Evolutionary conservation across 1,140 invertebrate genomes (phyloP).

Genomic region (Anastrepha ludens): DNA sequence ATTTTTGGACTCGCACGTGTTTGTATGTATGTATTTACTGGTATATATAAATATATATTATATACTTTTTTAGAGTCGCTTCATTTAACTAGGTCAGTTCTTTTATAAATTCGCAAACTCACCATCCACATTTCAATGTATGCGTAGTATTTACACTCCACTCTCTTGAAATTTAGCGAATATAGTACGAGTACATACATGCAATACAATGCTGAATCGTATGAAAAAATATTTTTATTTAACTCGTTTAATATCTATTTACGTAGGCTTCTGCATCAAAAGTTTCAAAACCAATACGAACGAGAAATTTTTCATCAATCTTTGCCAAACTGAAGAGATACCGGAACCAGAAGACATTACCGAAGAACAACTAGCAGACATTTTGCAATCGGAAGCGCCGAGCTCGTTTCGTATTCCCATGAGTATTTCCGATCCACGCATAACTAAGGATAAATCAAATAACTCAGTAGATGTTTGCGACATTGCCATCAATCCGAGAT

Average conservation of each 20-base stretch:
- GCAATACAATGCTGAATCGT: neutral
- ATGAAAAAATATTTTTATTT: neutral
- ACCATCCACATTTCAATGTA: neutral
- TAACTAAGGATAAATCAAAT: slow-evolving; percentile 86
- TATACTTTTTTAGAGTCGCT: neutral
- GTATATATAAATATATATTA: neutral
- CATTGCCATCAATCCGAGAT: slow-evolving; percentile 84
- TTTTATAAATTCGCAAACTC: slow-evolving; percentile 1
- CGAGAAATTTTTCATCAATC: slow-evolving; percentile 87
- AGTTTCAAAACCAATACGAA: slow-evolving; percentile 80
- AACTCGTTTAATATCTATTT: slow-evolving; percentile 39
- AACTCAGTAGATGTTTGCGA: slow-evolving; percentile 83
- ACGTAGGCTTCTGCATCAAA: slow-evolving; percentile 89
- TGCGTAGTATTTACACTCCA: neutral
- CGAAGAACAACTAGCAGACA: slow-evolving; percentile 83
- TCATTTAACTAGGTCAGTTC: neutral
- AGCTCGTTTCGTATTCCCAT: slow-evolving; percentile 87
- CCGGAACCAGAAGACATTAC: slow-evolving; percentile 87
- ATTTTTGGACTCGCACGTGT: neutral
- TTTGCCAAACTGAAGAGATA: slow-evolving; percentile 85
- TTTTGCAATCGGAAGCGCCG: slow-evolving; percentile 83
- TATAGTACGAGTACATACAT: neutral
- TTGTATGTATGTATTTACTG: neutral
- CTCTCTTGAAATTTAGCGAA: neutral
- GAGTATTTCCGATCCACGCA: slow-evolving; percentile 88